Percentiles rank a stretch among this genome's conserved stretches.
Evolutionary conservation across 2,797 vertebrate species (phyloP).

Genomic region (Megalops cyprinoides): DNA sequence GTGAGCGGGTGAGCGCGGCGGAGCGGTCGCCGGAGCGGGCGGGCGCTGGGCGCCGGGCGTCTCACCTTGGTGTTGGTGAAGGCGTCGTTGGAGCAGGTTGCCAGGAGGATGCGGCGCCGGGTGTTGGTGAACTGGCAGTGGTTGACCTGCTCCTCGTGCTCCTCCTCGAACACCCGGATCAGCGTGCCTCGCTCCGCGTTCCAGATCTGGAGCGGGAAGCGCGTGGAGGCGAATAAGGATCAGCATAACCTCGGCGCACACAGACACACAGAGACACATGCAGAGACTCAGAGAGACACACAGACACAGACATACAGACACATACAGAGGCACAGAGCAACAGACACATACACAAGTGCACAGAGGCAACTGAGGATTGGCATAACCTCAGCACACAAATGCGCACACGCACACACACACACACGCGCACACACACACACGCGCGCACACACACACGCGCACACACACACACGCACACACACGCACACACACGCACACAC

Average conservation of each 20-base stretch:
- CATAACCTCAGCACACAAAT: neutral
- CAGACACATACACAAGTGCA: neutral
- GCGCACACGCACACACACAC: neutral
- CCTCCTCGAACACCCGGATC: constrained; percentile 76
- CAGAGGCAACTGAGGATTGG: neutral
- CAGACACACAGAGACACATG: neutral
- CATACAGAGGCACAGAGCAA: neutral
- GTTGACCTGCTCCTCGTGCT: constrained; percentile 90
- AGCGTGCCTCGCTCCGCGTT: constrained; percentile 77
- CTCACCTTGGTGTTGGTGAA: constrained; percentile 87
- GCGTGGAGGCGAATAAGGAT: neutral
- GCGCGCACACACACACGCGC: neutral
- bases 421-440: constrained; percentile 2
- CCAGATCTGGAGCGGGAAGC: constrained; percentile 80
- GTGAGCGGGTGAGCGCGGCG: neutral
- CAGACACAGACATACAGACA: neutral
- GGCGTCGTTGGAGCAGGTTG: constrained; percentile 87
- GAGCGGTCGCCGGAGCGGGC: neutral
- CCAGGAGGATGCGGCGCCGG: constrained; percentile 76
- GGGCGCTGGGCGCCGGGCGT: neutral
- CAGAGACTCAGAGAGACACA: neutral
- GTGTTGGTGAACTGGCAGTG: constrained; percentile 90
- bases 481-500: neutral
- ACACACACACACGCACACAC: neutral
- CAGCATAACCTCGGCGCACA: neutral